These are phyloP conservation scores for Congeria kusceri DNA, from an alignment of 2,888 invertebrate species.

Conservation along the genomic window DNA sequence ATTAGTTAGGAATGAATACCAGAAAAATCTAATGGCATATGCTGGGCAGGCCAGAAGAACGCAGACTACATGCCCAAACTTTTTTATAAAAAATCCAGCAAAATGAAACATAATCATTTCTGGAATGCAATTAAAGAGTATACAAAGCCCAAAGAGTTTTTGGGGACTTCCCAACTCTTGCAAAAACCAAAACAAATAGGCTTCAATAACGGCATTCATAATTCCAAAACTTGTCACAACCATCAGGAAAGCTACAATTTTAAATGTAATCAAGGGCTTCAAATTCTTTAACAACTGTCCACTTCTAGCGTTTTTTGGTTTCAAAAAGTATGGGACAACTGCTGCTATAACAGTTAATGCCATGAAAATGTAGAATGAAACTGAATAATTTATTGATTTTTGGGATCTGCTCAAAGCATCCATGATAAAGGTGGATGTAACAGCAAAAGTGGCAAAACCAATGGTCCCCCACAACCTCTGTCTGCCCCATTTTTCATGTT, in stretches of 20 bases:
- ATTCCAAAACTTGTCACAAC: conserved; percentile 93
- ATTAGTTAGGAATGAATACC: conserved; percentile 92
- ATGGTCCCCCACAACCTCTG: conserved; percentile 95
- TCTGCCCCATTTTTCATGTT: conserved; percentile 89
- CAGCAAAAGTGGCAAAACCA: conserved; percentile 89
- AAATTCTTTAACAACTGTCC: conserved; percentile 89
- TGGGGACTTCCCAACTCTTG: conserved; percentile 82
- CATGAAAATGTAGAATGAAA: conserved; percentile 85
- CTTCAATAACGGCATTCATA: conserved; percentile 95
- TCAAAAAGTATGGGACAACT: conserved; percentile 87
- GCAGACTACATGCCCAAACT: conserved; percentile 90
- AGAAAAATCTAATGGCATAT: conserved; percentile 92
- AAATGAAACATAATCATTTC: conserved; percentile 88
- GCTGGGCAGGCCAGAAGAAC: conserved; percentile 93
- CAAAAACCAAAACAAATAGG: conserved; percentile 94
- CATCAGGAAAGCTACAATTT: conserved; percentile 92
- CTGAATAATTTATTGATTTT: conserved; percentile 65
- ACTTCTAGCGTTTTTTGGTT: conserved; percentile 68
- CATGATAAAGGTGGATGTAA: conserved; percentile 81
- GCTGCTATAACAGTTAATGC: conserved; percentile 90
- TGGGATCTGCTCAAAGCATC: conserved; percentile 60
- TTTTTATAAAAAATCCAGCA: conserved; percentile 92
- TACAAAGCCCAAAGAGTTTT: conserved; percentile 78
- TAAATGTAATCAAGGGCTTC: conserved; percentile 91
- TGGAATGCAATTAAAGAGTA: conserved; percentile 74